A percentile compares a stretch with the other conserved stretches of the same genome.
Evolutionary conservation across 2,113 vertebrate species (phyloP).

Genomic region (Pelvicachromis taeniatus): DNA sequence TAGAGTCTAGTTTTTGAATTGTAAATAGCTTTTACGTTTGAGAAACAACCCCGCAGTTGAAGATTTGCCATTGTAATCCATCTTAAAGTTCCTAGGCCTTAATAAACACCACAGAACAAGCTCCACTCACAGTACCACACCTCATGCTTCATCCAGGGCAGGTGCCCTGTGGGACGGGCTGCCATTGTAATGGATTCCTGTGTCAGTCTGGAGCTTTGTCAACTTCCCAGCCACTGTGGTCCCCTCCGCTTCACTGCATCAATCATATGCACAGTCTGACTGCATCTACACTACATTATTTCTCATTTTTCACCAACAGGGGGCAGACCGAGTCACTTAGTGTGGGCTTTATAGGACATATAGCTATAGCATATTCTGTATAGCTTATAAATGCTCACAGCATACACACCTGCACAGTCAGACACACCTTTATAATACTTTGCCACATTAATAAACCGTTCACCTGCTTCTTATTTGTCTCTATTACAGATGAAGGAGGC

Average conservation of each 20-base stretch:
- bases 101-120: background rate
- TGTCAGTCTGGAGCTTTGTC: background rate
- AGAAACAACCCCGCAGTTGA: background rate
- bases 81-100: background rate
- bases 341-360: background rate
- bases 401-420: background rate
- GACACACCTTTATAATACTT: background rate
- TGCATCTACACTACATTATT: background rate
- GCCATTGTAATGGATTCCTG: constrained; percentile 11
- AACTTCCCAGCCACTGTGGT: background rate
- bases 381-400: background rate
- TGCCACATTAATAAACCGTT: background rate
- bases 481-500: constrained; percentile 9
- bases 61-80: background rate
- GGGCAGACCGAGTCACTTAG: background rate
- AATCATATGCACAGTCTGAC: background rate
- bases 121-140: background rate
- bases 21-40: background rate
- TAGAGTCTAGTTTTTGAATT: background rate
- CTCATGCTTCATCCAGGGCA: constrained; percentile 9
- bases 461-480: constrained; percentile 11
- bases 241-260: background rate
- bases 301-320: constrained; percentile 3
- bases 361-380: background rate
- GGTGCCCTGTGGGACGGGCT: background rate